Evolutionary conservation across 2,888 invertebrate genomes (phyloP), one percentile per base, ranked within the genome.

Genomic region (Nineta flava): DNA sequence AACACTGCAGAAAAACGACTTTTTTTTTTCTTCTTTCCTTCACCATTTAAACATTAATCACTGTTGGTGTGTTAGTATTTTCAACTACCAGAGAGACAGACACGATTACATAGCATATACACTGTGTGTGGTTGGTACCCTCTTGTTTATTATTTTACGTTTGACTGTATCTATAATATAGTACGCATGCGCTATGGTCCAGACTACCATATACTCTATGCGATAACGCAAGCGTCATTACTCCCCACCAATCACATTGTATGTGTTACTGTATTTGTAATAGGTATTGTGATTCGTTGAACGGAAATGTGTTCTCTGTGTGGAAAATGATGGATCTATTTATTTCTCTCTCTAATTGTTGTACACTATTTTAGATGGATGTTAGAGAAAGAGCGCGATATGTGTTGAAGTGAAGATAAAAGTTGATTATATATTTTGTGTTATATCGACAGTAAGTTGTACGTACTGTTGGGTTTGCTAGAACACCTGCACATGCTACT

Each of bases 241-340:
- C 48, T 48, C 48, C n/a, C 48, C 48, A 48, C 48, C 48, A 48
- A 48, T 48, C 48, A 26, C 17, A 32, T 10, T 26, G 26, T 16
- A 26, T 17, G 41, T 16, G 42, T 48, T 26, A 16, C 31, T 17
- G 26, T 26, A 26, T 26, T 7, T 26, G 26, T 26, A 26, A 17
- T 12, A 13, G 15, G 6, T 10, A 19, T 19, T 41, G 42, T 43
- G 48, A 48, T 48, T 48, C 42, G 48, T 48, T 26, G 48, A 19
- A 10, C 26, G 48, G 42, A 48, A 48, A 26, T 48, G 41, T 21
- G 15, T 35, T 16, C 32, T 42, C 26, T 41, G 13, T 21, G 26
- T 10, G 17, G 48, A 48, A 48, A 42, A 46, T 46, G 46, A 46
- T 21, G 46, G 16, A 6, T 34, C 12, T 46, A 19, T 32, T 16